Percentiles rank a stretch among this genome's conserved stretches.
Conservation (phyloP, 2,797 vertebrate genomes). For the Pseudochirops corinnae region DNA sequence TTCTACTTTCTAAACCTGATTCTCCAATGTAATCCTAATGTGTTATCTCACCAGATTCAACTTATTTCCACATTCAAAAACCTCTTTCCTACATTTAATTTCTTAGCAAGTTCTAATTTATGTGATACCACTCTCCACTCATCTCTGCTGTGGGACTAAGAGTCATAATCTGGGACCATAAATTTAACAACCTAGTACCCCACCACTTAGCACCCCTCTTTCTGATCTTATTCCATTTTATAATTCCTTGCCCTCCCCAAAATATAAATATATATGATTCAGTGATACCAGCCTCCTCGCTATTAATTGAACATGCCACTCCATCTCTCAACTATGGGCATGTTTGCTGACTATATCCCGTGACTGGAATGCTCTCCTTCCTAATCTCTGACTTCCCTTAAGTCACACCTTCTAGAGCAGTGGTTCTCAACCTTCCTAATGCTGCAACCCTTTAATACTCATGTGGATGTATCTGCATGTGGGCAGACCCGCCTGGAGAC, state of each 20-base stretch:
- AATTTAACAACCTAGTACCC: not conserved
- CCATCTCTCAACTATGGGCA: not conserved
- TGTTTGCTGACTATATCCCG: not conserved
- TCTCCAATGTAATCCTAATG: not conserved
- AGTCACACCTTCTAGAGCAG: not conserved
- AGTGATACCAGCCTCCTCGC: not conserved
- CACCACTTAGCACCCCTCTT: not conserved
- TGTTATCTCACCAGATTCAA: not conserved
- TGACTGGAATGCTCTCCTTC: not conserved
- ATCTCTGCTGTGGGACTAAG: not conserved
- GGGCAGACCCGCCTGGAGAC: no score
- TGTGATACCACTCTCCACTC: not conserved
- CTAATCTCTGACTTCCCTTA: not conserved
- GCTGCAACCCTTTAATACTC: no score
- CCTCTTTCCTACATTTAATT: not conserved
- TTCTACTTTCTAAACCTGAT: not conserved
- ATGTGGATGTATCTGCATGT: no score
- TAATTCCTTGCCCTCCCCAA: not conserved
- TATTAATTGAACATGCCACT: not conserved
- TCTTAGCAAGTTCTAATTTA: not conserved
- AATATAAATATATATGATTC: not conserved
- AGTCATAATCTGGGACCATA: not conserved
- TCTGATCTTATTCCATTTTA: not conserved
- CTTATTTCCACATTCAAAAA: not conserved
- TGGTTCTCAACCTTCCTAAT: no score